phyloP scores from a whole-genome alignment of 2,888 invertebrate genomes.

The Heliconius cydno region DNA sequence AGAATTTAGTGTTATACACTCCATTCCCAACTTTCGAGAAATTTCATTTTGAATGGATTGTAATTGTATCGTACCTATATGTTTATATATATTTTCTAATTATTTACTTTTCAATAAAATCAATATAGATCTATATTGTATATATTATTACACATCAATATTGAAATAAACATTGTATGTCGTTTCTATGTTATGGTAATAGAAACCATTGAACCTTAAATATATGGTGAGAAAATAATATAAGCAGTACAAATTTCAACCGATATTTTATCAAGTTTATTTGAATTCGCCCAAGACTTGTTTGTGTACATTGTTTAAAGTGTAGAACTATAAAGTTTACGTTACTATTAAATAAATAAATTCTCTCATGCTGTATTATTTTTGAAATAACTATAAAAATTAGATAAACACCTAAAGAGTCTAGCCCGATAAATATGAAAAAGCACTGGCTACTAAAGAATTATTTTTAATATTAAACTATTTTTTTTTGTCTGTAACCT shows the following conservation, averaged over 20 bases:
- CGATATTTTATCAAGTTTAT: conserved; percentile 28
- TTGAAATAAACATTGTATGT: not conserved
- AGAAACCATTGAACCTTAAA: conserved; percentile 39
- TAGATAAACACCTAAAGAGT: not conserved
- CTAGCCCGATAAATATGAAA: too few relatives aligned
- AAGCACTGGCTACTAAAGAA: too few relatives aligned
- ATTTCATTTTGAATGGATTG: too few relatives aligned
- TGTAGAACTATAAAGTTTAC: not conserved
- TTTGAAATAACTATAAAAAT: not conserved
- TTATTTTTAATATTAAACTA: too few relatives aligned
- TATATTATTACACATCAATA: not conserved
- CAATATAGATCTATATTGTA: not conserved
- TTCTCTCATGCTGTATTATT: not conserved
- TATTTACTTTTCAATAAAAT: conserved; percentile 1
- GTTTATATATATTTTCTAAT: not conserved
- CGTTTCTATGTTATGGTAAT: conserved; percentile 41
- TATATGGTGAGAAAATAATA: conserved; percentile 33
- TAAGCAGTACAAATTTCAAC: conserved; percentile 28
- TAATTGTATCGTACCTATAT: too few relatives aligned
- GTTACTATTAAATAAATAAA: conserved; percentile 11
- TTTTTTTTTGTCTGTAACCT: too few relatives aligned
- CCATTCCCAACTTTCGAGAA: too few relatives aligned
- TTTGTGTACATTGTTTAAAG: conserved; percentile 20
- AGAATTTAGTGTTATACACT: not conserved
- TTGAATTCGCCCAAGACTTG: conserved; percentile 21